Evolutionary conservation across 2,888 invertebrate genomes (phyloP).

Genomic region (Xylocampa areola): DNA sequence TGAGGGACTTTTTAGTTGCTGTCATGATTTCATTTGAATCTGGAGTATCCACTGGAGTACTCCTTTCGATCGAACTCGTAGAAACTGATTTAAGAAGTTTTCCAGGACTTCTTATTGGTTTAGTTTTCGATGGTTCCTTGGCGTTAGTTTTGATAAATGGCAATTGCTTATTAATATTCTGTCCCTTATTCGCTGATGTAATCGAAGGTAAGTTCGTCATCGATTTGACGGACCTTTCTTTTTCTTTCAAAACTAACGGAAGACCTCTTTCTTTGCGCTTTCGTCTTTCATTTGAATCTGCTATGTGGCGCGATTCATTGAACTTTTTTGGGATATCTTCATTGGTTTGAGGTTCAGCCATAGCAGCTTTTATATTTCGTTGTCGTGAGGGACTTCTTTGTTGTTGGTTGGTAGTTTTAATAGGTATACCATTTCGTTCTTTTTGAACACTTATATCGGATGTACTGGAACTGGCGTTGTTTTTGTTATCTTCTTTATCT

Average conservation of each 20-base stretch:
- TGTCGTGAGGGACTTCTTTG: not conserved
- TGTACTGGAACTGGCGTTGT: conserved; percentile 5
- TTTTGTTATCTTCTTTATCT: conserved; percentile 1
- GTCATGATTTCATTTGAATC: not conserved
- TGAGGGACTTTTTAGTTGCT: not conserved
- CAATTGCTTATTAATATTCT: not conserved
- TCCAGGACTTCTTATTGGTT: not conserved
- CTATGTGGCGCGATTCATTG: not conserved
- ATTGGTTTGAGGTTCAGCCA: not conserved
- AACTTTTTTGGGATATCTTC: not conserved
- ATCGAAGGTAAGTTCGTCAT: not conserved
- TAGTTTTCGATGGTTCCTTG: not conserved
- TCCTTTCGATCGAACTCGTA: conserved; percentile 13
- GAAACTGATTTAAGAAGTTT: conserved; percentile 4
- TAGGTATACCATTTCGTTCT: not conserved
- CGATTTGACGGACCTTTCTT: conserved; percentile 1
- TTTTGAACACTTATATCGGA: conserved; percentile 11
- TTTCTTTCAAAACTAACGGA: not conserved
- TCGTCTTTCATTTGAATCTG: not conserved
- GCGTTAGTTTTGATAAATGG: not conserved
- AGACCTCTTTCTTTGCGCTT: not conserved
- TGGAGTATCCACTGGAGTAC: not conserved
- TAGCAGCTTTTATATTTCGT: not conserved
- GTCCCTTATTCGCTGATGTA: not conserved
- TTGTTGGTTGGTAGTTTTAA: not conserved